Evolutionary conservation across 2,888 invertebrate genomes (phyloP).

Genomic region (Abrostola triplasia): DNA sequence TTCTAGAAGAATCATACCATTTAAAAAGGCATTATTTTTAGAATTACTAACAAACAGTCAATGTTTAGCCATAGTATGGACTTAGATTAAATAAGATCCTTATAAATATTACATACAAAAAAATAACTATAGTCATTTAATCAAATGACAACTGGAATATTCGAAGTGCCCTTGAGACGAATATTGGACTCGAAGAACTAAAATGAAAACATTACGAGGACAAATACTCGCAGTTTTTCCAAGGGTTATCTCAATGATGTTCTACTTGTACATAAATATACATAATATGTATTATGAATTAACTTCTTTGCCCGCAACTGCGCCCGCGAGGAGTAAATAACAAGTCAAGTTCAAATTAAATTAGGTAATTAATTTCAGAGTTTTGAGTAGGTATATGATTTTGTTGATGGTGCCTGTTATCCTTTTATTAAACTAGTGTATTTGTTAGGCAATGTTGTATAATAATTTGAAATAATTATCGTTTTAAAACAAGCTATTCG

Average conservation of each 20-base stretch:
- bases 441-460: too few species aligned
- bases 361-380: constrained; percentile 1
- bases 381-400: constrained; percentile 2
- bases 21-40: too few species aligned
- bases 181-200: constrained; percentile 31
- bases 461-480: too few species aligned
- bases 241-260: constrained; percentile 49
- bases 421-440: too few species aligned
- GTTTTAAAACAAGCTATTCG: too few species aligned
- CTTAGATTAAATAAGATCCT: neutral
- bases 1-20: too few species aligned
- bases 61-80: neutral
- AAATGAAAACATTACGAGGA: constrained; percentile 32
- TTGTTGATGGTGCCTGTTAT: neutral
- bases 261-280: constrained; percentile 22
- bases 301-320: constrained; percentile 12
- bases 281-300: neutral
- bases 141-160: constrained; percentile 32
- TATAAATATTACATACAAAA: neutral
- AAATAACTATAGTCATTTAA: constrained; percentile 28
- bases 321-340: constrained; percentile 10
- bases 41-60: too few species aligned
- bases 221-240: constrained; percentile 35
- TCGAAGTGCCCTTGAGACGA: constrained; percentile 45
- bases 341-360: constrained; percentile 5